Conservation (phyloP, 2,797 vertebrate species). For the Bradypodion ventrale region DNA sequence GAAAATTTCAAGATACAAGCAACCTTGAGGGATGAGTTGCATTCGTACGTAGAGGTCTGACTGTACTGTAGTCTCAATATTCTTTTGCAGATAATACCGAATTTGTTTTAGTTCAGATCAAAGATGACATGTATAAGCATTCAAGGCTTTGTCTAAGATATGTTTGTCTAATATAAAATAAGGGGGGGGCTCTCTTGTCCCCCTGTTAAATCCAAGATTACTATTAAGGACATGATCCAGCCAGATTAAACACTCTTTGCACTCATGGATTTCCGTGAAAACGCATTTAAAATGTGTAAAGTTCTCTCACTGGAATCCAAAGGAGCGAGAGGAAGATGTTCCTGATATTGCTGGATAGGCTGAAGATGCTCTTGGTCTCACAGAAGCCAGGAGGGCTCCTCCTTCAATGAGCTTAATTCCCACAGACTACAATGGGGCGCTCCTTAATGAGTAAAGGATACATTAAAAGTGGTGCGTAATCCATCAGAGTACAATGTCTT, state of each 20-base stretch:
- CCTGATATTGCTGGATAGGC: neutral
- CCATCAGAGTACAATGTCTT: too few relatives aligned
- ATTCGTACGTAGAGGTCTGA: too few relatives aligned
- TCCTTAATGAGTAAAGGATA: too few relatives aligned
- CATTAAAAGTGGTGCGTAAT: too few relatives aligned
- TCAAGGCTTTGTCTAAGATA: neutral
- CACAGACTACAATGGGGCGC: neutral
- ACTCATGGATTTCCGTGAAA: neutral
- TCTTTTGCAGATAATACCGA: conserved; percentile 17
- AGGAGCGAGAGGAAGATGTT: too few relatives aligned
- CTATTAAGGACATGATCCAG: neutral
- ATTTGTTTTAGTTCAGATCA: neutral
- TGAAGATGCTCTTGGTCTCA: too few relatives aligned
- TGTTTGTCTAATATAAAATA: neutral
- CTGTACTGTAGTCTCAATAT: neutral
- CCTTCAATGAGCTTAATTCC: neutral
- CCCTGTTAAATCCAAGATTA: neutral
- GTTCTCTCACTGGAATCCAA: neutral
- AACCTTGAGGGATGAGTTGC: too few relatives aligned
- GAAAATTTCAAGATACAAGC: too few relatives aligned
- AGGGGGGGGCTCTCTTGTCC: too few relatives aligned
- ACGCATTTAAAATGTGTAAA: neutral
- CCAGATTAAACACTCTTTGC: too few relatives aligned
- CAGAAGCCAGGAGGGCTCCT: neutral
- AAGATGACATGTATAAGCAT: neutral